Evolutionary conservation across 2,113 vertebrate species (phyloP), one percentile per base, ranked within the genome.

Genomic region (Morone chrysops): DNA sequence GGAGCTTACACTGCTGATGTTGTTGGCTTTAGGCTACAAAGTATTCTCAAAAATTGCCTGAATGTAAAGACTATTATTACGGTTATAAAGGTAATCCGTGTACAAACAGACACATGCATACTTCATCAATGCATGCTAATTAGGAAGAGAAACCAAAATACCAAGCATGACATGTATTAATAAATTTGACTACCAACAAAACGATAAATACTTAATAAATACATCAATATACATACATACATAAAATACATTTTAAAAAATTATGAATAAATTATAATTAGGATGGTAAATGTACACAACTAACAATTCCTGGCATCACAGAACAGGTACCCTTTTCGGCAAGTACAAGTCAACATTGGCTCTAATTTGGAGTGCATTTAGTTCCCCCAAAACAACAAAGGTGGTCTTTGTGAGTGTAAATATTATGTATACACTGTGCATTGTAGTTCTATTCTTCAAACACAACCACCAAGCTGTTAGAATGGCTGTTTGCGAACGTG

Each of bases 21-120:
- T 67, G 66, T 50, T 6, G 2, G 38, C 54, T 81, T 66, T 20
- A 59, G 74, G 20, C 78, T 41, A 10, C 70, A 65, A 59, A 59
- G 38, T 70, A 47, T 70, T 16, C 17, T 63, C 4, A 45, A 53
- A 69, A 65, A 51, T 38, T 3, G 0, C 0, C 56, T 63, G 5
- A 57, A 57, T 36, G 20, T 45, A 31, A 31, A 31, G 31, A 31
- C 31, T 31, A 31, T 31, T 31, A 31, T 31, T 31, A 31, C 3
- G 31, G 31, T 31, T 31, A 31, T 31, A 31, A 8, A 66, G 12
- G 17, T 6, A n/a, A n/a, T 56, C 1, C n/a, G n/a, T 18, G 38
- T 47, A 50, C 22, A 78, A 10, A 73, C 11, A 66, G 50, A 59
- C 40, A 9, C 41, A 63, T 54, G 38, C 53, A 72, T 38, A 25